Conservation (phyloP, 1,140 invertebrate genomes). For the Bombyx mori region ASM3026992v2 NC_085113.1:9612501-9613000, state of each 20-base stretch:
- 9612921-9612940: slow-evolving; percentile 52
- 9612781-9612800: slow-evolving; percentile 87
- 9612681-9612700: slow-evolving; percentile 90
- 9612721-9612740: slow-evolving; percentile 81
- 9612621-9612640: slow-evolving; percentile 89
- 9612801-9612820: slow-evolving; percentile 37
- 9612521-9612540: no score
- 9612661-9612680: slow-evolving; percentile 98
- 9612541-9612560: no score
- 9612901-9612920: slow-evolving; percentile 46
- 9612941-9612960: slow-evolving; percentile 58
- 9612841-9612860: slow-evolving; percentile 43
- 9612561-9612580: no score
- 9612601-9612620: slow-evolving; percentile 72
- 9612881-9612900: slow-evolving; percentile 38
- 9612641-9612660: slow-evolving; percentile 93
- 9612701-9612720: slow-evolving; percentile 91
- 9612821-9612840: slow-evolving; percentile 46
- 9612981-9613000: neutral
- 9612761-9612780: slow-evolving; percentile 85
- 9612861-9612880: slow-evolving; percentile 45
- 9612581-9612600: no score
- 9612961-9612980: slow-evolving; percentile 59
- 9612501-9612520: no score
- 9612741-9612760: slow-evolving; percentile 83